Percentiles rank a stretch among this genome's conserved stretches.
Evolutionary conservation across 2,113 vertebrate species (phyloP).

Genomic region (Aleadryas rufinucha): DNA sequence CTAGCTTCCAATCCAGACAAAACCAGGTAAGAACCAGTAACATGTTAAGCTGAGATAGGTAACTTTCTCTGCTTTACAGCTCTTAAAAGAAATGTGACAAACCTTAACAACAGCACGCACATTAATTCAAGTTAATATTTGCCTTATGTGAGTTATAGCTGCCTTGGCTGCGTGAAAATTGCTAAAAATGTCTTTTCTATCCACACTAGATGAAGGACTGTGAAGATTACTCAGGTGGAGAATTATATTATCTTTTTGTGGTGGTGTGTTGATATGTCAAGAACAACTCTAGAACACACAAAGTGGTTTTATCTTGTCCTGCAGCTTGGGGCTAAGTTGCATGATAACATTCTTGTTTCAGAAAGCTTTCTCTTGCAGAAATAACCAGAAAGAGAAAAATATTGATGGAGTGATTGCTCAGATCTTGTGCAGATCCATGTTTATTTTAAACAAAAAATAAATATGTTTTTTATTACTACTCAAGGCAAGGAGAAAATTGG

Average conservation of each 20-base stretch:
- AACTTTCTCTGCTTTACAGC: background rate
- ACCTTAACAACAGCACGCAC: background rate
- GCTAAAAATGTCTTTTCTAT: background rate
- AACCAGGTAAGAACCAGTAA: slow-evolving; percentile 79
- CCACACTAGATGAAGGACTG: background rate
- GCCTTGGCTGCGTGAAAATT: background rate
- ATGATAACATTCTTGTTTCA: background rate
- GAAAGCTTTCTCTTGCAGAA: background rate
- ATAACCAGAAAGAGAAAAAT: background rate
- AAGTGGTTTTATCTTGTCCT: background rate
- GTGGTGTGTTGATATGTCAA: background rate
- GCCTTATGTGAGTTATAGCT: background rate
- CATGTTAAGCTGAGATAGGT: background rate
- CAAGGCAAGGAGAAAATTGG: background rate
- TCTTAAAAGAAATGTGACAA: background rate
- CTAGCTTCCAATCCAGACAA: slow-evolving; percentile 76
- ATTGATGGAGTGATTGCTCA: background rate
- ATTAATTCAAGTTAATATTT: background rate
- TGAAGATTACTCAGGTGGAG: background rate
- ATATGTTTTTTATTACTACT: background rate
- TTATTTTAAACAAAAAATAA: background rate
- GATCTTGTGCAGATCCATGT: background rate
- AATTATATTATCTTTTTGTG: background rate
- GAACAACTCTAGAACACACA: background rate
- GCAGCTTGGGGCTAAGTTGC: background rate